Evolutionary conservation across 2,888 invertebrate genomes (phyloP).

Genomic region (Andrena trimmerana): DNA sequence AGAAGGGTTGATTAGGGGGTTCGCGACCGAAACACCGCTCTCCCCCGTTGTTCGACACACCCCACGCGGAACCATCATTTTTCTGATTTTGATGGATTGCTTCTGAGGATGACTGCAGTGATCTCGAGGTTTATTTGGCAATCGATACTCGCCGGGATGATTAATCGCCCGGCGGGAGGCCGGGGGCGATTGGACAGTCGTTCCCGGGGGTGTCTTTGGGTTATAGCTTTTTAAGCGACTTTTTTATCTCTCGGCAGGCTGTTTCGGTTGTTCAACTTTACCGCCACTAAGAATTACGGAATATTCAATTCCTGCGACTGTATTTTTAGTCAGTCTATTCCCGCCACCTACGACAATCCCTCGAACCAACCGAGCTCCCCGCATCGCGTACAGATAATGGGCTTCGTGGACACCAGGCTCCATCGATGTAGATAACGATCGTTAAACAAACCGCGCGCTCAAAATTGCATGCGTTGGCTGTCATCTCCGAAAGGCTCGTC

Average conservation of each 20-base stretch:
- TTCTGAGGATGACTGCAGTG: constrained; percentile 42
- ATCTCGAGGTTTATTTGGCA: constrained; percentile 54
- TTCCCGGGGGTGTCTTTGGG: constrained; percentile 34
- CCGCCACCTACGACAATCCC: too few species aligned
- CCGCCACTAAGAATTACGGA: too few species aligned
- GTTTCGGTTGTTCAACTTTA: not conserved
- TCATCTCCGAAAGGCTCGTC: not conserved
- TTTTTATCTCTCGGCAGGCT: constrained; percentile 1
- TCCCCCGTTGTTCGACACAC: constrained; percentile 11
- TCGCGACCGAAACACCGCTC: constrained; percentile 47
- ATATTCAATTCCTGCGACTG: too few species aligned
- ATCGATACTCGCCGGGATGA: constrained; percentile 53
- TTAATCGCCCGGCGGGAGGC: constrained; percentile 43
- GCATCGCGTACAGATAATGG: not conserved
- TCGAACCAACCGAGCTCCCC: too few species aligned
- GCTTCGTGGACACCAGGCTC: not conserved
- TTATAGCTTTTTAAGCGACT: constrained; percentile 11
- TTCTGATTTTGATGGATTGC: constrained; percentile 58
- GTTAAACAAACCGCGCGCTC: constrained; percentile 5
- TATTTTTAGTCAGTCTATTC: too few species aligned
- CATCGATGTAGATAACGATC: not conserved
- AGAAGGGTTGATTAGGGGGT: constrained; percentile 49
- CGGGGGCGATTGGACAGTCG: constrained; percentile 24
- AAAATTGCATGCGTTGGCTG: not conserved
- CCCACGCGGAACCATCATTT: constrained; percentile 44